Conservation (phyloP, 2,797 vertebrate genomes). For the Cygnus olor region DNA sequence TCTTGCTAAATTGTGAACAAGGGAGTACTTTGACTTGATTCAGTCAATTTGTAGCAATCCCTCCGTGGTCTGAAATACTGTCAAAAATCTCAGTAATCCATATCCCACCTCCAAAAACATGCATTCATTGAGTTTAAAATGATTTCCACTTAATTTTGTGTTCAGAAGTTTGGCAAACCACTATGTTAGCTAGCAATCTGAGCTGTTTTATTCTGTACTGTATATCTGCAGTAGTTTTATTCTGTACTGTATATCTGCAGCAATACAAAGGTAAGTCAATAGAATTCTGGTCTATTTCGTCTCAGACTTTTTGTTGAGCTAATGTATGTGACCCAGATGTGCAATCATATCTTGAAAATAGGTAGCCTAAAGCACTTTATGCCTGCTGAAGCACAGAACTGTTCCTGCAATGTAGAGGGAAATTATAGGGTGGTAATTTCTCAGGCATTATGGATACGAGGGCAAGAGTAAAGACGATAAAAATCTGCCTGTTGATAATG, state of each 20-base stretch:
- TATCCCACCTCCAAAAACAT: not conserved
- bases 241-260: not conserved
- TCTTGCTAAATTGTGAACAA: not conserved
- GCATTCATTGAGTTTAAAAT: conserved; percentile 8
- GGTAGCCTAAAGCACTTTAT: not conserved
- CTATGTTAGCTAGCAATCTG: not conserved
- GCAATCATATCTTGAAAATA: not conserved
- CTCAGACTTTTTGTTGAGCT: not conserved
- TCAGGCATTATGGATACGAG: fast-evolving
- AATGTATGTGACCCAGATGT: not conserved
- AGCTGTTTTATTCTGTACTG: not conserved
- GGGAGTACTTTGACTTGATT: not conserved
- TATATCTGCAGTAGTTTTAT: not conserved
- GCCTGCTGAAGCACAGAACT: not conserved
- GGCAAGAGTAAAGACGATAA: not conserved
- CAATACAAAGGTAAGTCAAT: not conserved
- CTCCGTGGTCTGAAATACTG: not conserved
- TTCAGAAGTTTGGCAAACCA: not conserved
- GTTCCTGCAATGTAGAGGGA: not conserved
- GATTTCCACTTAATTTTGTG: not conserved
- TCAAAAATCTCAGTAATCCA: not conserved
- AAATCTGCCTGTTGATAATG: not conserved
- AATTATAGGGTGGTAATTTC: not conserved
- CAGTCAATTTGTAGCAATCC: not conserved
- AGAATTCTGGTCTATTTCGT: not conserved